Evolutionary conservation across 2,888 invertebrate genomes (phyloP), one percentile per base, ranked within the genome.

Genomic region (Cephus sareptanus): DNA sequence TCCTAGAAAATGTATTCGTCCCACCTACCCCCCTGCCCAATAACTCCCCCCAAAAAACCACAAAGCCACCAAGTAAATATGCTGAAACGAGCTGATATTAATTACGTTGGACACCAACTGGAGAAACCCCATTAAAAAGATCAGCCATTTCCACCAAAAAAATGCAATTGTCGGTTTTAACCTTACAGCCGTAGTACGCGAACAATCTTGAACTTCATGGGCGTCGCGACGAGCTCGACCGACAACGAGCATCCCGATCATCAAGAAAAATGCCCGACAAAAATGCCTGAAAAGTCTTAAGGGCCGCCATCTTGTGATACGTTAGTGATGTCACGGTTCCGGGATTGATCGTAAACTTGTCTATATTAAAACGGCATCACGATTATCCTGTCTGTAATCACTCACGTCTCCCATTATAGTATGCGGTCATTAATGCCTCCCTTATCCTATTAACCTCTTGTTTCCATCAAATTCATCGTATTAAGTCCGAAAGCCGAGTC

Each of bases 1-100:
- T 84, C 79, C 80, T 83, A 83, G 83, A 84, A 84, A 83, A 83
- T 82, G 82, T 84, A 83, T 77, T 82, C 82, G 23, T 81, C 79
- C 79, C 74, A 75, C 75, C 40, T 15, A 40, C 40, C 15, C 15
- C 31, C 37, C 40, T 40, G 40, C 4, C 40, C 40, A 1, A 40
- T 40, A 40, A 40, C 37, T 0, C 4, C 40, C 13, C 13, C 4
- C 1, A 4, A 37, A 40, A 56, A 56, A 23, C 40, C 6, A 40
- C 40, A 40, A 40, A 23, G 40, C 23, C 40, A 40, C 23, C 40
- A 23, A 15, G 6, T 23, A 40, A 40, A 23, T 15, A 40, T 9
- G 23, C 23, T 40, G 40, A 40, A 40, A 56, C 40, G 9, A 23
- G 23, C 23, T 23, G 40, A 56, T 56, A 56, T 56, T 23, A 40